Percentiles rank a stretch among this genome's conserved stretches.
Conservation (phyloP, 2,113 vertebrate species). For the Macrotis lagotis region DNA sequence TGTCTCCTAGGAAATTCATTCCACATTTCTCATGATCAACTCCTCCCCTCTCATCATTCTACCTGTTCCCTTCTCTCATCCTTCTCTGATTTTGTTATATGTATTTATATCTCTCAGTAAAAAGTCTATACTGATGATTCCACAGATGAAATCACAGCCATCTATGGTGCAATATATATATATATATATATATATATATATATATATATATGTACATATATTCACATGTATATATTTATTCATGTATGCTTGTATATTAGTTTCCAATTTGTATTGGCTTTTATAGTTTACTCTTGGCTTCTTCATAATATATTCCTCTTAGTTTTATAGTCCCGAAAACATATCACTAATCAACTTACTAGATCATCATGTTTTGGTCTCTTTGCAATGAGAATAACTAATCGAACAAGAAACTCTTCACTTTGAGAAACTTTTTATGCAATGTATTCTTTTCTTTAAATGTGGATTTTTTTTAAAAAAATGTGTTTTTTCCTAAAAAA, state of each 20-base stretch:
- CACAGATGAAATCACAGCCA: neutral
- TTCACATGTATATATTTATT: neutral
- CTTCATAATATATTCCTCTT: constrained; percentile 5
- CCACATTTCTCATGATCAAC: neutral
- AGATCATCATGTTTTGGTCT: neutral
- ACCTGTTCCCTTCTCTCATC: neutral
- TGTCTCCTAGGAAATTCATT: neutral
- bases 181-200: too few relatives aligned
- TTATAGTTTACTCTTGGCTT: neutral
- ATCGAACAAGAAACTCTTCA: constrained; percentile 18
- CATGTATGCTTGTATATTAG: neutral
- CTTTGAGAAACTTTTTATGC: constrained; percentile 42
- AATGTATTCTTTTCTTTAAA: constrained; percentile 40
- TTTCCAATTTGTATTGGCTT: neutral
- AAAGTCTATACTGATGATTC: neutral
- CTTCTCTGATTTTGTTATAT: neutral
- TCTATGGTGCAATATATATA: neutral
- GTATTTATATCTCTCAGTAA: neutral
- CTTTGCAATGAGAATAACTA: constrained; percentile 19
- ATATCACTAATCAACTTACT: neutral
- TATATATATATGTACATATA: too few relatives aligned
- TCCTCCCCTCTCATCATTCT: neutral
- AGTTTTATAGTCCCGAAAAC: neutral
- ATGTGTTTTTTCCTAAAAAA: too few relatives aligned
- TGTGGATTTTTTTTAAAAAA: too few relatives aligned